Conservation (phyloP, 2,797 vertebrate species). For the Syndactyla subalaris region DNA sequence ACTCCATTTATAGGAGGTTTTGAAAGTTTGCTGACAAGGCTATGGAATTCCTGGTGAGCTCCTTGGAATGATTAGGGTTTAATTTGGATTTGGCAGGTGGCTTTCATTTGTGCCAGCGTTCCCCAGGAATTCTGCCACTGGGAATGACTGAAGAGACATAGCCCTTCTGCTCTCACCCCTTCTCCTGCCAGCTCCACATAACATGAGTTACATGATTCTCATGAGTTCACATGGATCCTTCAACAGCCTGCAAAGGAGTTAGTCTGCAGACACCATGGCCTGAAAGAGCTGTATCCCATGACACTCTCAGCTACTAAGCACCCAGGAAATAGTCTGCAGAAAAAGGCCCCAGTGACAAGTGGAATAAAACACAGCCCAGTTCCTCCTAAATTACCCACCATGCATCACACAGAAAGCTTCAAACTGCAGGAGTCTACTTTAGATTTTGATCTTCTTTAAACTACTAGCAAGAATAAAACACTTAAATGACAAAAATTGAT, state of each 20-base stretch:
- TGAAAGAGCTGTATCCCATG: background rate
- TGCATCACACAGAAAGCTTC: background rate
- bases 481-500: background rate
- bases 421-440: background rate
- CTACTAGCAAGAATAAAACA: background rate
- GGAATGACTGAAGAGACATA: background rate
- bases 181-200: background rate
- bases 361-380: background rate
- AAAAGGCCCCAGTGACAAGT: background rate
- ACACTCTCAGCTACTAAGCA: background rate
- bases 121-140: background rate
- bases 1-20: background rate
- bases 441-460: background rate
- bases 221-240: rapidly evolving
- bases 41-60: background rate
- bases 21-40: background rate
- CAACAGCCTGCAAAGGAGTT: background rate
- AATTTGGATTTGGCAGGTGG: background rate
- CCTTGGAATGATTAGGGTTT: background rate
- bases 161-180: background rate
- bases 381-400: background rate
- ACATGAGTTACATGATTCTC: rapidly evolving
- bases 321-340: background rate
- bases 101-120: background rate
- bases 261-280: background rate